Conservation (phyloP, 1,140 invertebrate species). For the Tetranychus cinnabarinus region DNA sequence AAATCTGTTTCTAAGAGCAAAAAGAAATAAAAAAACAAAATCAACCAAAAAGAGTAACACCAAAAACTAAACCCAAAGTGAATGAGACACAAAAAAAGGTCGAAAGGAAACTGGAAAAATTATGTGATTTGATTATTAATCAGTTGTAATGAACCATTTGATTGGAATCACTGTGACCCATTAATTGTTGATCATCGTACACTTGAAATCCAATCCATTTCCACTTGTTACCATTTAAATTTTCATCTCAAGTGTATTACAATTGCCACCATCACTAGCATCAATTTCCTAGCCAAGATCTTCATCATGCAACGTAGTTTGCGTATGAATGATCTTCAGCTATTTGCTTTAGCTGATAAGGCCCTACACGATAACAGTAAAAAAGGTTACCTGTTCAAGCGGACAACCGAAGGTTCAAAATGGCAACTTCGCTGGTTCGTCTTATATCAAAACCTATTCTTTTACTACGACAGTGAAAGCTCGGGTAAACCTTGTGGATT, state of each 20-base stretch:
- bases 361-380: conserved; percentile 50
- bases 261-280: not conserved
- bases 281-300: not conserved
- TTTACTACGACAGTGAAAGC: conserved; percentile 67
- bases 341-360: conserved; percentile 57
- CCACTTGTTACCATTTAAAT: too few relatives aligned
- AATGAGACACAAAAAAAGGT: too few relatives aligned
- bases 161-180: too few relatives aligned
- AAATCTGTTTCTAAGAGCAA: too few relatives aligned
- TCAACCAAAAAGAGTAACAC: too few relatives aligned
- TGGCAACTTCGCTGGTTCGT: conserved; percentile 77
- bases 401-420: conserved; percentile 55
- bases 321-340: conserved; percentile 27
- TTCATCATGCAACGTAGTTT: conserved; percentile 2
- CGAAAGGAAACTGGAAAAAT: too few relatives aligned
- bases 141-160: too few relatives aligned
- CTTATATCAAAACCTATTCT: conserved; percentile 73
- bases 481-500: conserved; percentile 48
- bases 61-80: too few relatives aligned
- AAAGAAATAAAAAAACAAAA: too few relatives aligned
- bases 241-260: not conserved
- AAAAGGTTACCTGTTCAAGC: conserved; percentile 57
- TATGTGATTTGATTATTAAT: too few relatives aligned
- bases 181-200: too few relatives aligned
- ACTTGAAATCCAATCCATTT: too few relatives aligned